Base-by-base conservation (phyloP, 2,797 vertebrate species). In the Danio tinwini region DNA sequence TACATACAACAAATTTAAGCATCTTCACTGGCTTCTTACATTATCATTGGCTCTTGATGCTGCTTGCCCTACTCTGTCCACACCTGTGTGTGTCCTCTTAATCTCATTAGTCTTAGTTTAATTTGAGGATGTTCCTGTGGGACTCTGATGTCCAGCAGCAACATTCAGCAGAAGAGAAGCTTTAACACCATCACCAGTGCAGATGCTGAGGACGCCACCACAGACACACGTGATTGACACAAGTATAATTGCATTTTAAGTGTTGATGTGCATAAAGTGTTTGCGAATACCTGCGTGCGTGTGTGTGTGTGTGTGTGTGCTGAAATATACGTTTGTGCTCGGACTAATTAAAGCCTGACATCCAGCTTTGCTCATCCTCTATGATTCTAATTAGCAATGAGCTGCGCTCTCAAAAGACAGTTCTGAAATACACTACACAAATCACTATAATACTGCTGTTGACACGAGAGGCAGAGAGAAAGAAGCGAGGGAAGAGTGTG, bases 321-420 rank as follows among this genome's bases (percentile, higher is more conserved):
- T 69, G 65, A 63, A 83, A 83, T 81, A 76, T 83, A 81, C 21
- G 44, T 81, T 78, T 74, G 82, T 74, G 40, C 47, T 21, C 62
- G 55, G 53, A 71, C 76, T 83, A 82, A 85, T 85, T 83, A 83
- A 83, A 85, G 81, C 29, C 62, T 83, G 83, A 78, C 79, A 84
- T 76, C 67, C 68, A 77, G 78, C 78, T 81, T 83, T 83, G 82
- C 78, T 83, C 75, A 50, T 74, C 71, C 67, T 68, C 75, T 76
- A 69, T 79, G 65, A 83, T 76, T 83, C 76, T 85, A 85, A 85
- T 85, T 85, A 85, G 72, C 72, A 62, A 81, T 78, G 80, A 83
- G 83, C 82, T 76, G 56, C 72, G 82, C 79, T 80, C 80, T 85
- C 76, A 45, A 59, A 81, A 86, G 82, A 82, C 82, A 65, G 53